Evolutionary conservation across 2,888 invertebrate genomes (phyloP).

Genomic region (Orthonevra nobilis): DNA sequence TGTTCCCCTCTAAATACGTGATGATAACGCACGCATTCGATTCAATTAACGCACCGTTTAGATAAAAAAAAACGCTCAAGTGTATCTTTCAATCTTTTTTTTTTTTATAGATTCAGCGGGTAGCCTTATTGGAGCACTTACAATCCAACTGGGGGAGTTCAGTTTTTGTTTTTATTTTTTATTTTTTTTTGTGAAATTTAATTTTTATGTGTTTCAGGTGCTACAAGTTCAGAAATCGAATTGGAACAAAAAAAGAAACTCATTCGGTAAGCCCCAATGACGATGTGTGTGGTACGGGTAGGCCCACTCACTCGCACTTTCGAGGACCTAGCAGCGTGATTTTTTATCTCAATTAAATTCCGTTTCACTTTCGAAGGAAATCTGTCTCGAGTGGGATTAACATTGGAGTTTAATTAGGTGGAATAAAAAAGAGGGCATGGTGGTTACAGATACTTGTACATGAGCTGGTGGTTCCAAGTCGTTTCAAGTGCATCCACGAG

Average conservation of each 20-base stretch:
- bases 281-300: background rate
- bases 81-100: no score
- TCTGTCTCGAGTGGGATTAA: constrained; percentile 60
- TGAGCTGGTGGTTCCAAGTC: no score
- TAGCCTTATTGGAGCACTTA: constrained; percentile 18
- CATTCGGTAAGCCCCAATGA: background rate
- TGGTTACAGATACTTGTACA: no score
- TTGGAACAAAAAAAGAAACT: constrained; percentile 10
- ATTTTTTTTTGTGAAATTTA: no score
- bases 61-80: constrained; percentile 44
- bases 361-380: constrained; percentile 52
- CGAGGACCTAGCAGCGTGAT: constrained; percentile 42
- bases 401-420: constrained; percentile 66
- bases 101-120: constrained; percentile 5
- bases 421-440: constrained; percentile 35
- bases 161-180: background rate
- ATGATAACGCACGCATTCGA: constrained; percentile 46
- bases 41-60: constrained; percentile 55
- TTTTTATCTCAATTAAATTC: constrained; percentile 46
- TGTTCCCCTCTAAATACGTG: constrained; percentile 7
- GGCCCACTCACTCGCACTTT: constrained; percentile 43
- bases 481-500: constrained; percentile 39
- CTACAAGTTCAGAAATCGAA: no score
- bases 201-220: constrained; percentile 15
- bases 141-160: background rate